Conservation (phyloP, 2,113 vertebrate species). For the Cnemophilus loriae region DNA sequence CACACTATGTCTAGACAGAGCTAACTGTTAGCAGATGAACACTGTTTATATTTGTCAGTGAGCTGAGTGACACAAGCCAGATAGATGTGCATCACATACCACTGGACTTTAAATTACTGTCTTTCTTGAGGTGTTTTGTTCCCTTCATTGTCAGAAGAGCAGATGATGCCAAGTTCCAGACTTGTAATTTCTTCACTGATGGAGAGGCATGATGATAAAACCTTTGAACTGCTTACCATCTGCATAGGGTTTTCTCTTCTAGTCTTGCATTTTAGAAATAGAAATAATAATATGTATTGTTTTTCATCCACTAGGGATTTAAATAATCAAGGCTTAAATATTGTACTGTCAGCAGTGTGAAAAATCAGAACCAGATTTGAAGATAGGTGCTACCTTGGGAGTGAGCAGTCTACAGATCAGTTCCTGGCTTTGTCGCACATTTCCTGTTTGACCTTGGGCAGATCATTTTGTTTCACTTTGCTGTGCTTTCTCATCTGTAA, state of each 20-base stretch:
- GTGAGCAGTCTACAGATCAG: not conserved
- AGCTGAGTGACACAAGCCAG: not conserved
- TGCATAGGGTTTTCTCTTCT: not conserved
- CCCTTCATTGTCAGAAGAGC: not conserved
- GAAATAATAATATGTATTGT: not conserved
- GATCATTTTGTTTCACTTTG: not conserved
- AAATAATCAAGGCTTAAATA: not conserved
- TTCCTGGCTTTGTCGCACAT: not conserved
- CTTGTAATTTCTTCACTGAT: not conserved
- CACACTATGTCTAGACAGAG: conserved; percentile 44
- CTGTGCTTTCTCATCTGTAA: not conserved
- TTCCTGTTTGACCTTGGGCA: not conserved
- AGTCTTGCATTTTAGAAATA: not conserved
- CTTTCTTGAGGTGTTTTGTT: not conserved
- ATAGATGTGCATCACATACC: not conserved
- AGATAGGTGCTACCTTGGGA: not conserved
- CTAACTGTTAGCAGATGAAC: conserved; percentile 41
- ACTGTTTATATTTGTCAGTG: not conserved
- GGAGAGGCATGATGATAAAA: not conserved
- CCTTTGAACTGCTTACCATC: not conserved
- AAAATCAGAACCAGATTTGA: not conserved
- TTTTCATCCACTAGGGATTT: not conserved
- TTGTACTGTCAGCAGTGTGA: not conserved
- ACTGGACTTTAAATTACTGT: not conserved
- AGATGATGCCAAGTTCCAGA: not conserved